Evolutionary conservation across 1,140 invertebrate species (phyloP).

Genomic region (Armadillidium nasatum): DNA sequence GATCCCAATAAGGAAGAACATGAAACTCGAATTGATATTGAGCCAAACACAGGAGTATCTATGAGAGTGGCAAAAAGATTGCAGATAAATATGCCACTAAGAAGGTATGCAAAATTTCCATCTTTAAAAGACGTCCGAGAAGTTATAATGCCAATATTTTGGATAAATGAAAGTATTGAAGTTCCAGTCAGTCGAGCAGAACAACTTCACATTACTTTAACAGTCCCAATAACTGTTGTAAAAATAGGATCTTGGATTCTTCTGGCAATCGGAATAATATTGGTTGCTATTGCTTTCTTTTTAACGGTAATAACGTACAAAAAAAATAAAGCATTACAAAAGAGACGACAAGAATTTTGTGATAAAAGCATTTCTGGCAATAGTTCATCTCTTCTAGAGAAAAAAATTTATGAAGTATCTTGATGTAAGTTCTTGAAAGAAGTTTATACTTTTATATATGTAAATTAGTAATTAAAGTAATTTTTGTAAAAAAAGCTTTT

Average conservation of each 20-base stretch:
- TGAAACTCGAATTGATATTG: constrained; percentile 64
- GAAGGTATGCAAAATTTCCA: constrained; percentile 32
- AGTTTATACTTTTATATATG: too few relatives aligned
- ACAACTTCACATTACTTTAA: not conserved
- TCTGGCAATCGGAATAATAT: not conserved
- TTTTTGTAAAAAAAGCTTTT: too few relatives aligned
- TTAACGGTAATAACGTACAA: not conserved
- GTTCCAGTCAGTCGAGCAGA: constrained; percentile 34
- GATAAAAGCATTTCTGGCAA: not conserved
- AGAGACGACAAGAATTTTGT: not conserved
- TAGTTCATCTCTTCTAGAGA: not conserved
- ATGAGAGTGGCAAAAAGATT: constrained; percentile 41
- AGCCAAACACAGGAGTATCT: constrained; percentile 54
- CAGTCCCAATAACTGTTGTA: not conserved
- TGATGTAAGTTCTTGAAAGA: too few relatives aligned
- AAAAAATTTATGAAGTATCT: constrained; percentile 7
- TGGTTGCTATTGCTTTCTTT: not conserved
- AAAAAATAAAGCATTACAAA: not conserved
- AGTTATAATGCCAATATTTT: constrained; percentile 38
- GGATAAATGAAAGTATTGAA: constrained; percentile 41
- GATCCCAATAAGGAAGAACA: constrained; percentile 63
- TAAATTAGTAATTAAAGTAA: too few relatives aligned
- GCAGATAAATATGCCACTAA: constrained; percentile 38
- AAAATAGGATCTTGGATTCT: not conserved
- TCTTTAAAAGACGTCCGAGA: constrained; percentile 26